These are phyloP conservation scores for Luehdorfia chinensis DNA, from an alignment of 1,140 invertebrate genomes.

Conservation along the genomic window DNA sequence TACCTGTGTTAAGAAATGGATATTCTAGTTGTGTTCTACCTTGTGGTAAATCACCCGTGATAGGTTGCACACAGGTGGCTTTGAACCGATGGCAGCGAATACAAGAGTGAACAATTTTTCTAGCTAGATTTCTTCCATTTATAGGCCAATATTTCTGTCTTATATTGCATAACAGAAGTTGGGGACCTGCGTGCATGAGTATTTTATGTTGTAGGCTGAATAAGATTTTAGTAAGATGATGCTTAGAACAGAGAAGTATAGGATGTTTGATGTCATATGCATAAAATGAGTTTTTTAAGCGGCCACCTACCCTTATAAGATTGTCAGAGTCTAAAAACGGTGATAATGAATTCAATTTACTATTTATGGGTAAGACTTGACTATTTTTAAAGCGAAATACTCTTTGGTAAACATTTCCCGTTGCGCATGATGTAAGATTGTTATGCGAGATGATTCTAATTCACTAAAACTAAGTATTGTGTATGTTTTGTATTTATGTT, in stretches of 20 bases:
- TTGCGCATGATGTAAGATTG: too few relatives aligned
- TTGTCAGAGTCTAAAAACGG: slow-evolving; percentile 35
- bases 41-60: slow-evolving; percentile 23
- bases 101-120: slow-evolving; percentile 13
- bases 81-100: slow-evolving; percentile 13
- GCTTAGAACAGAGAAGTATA: slow-evolving; percentile 21
- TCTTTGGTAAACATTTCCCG: slow-evolving; percentile 5
- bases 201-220: slow-evolving; percentile 18
- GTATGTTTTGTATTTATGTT: too few relatives aligned
- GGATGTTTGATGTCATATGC: slow-evolving; percentile 21
- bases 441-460: too few relatives aligned
- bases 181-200: slow-evolving; percentile 18
- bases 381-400: slow-evolving; percentile 3
- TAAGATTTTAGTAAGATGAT: slow-evolving; percentile 18
- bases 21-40: neutral
- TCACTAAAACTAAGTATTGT: too few relatives aligned
- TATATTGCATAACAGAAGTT: slow-evolving; percentile 14
- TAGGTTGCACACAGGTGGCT: slow-evolving; percentile 16
- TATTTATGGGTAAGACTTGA: neutral
- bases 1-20: neutral
- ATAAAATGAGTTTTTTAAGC: slow-evolving; percentile 28
- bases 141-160: slow-evolving; percentile 19
- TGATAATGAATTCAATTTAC: slow-evolving; percentile 14
- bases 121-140: slow-evolving; percentile 19
- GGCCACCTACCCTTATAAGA: slow-evolving; percentile 37